Base-by-base conservation (phyloP, 2,113 vertebrate genomes). In the Regulus satrapa region DNA sequence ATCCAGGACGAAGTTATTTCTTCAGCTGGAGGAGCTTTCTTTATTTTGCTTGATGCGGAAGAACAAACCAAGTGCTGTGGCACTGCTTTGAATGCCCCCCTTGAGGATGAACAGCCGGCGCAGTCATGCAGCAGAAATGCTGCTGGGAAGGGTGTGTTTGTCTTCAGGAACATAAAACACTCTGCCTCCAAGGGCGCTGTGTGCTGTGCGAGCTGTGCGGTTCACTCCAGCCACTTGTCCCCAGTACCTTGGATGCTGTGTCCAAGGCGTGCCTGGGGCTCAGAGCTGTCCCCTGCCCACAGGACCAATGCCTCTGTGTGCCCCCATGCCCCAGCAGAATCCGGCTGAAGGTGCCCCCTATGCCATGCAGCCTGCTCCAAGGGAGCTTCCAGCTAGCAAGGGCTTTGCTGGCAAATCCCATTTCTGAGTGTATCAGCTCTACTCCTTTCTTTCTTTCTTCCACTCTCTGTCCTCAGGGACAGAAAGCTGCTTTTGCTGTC, bases 291-390 rank as follows among this genome's bases (percentile, higher is more conserved):
- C 80, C 62, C 23, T 79, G 54, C 48, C n/a, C 6, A 1, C n/a
- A 21, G 46, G 40, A 58, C 23, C 29, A 4, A 0, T 12, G 43
- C 79, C 23, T 58, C 31, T 36, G 7, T 25, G 3, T 31, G 18
- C 52, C 67, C 45, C 68, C 29, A 9, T n/a, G 43, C 48, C 24
- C 9, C 45, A 61, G 61, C 62, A 68, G 45, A 43, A 23, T 62
- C 43, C 34, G 45, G 66, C 32, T 59, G 63, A 31, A 43, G n/a
- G 49, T 40, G 43, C 41, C 15, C 40, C 13, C 68, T 51, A 5
- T 10, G 6, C 61, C n/a, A 18, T 0, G 0, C 51, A 0, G 0
- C 14, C 58, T 36, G 14, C n/a, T 56, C 41, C 8, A 5, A 48
- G 31, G 28, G 38, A 79, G 12, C 46, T 66, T 58, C 34, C 46